Evolutionary conservation across 1,140 invertebrate genomes (phyloP).

Genomic region (Diabrotica undecimpunctata): DNA sequence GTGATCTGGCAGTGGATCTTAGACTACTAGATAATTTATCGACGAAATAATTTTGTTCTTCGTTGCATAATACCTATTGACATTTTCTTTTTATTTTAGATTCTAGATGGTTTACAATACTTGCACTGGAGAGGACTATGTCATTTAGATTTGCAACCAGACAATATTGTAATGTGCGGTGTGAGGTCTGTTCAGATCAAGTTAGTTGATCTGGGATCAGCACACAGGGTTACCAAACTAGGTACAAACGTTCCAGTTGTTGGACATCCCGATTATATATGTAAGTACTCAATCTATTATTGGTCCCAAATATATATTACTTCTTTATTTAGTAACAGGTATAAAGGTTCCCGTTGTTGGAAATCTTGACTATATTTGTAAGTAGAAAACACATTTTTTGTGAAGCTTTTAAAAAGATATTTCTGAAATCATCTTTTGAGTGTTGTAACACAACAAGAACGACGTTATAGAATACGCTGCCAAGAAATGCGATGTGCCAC

Average conservation of each 20-base stretch:
- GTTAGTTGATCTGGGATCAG: slow-evolving; percentile 85
- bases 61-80: no score
- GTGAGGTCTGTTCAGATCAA: slow-evolving; percentile 84
- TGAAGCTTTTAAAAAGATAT: no score
- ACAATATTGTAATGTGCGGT: slow-evolving; percentile 93
- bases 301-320: neutral
- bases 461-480: no score
- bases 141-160: slow-evolving; percentile 92
- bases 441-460: no score
- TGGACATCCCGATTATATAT: slow-evolving; percentile 69
- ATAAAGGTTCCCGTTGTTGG: slow-evolving; percentile 65
- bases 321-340: slow-evolving; percentile 47
- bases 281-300: slow-evolving; percentile 46
- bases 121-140: slow-evolving; percentile 89
- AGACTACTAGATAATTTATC: no score
- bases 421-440: no score
- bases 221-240: slow-evolving; percentile 74
- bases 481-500: no score
- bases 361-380: slow-evolving; percentile 69
- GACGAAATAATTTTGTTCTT: no score
- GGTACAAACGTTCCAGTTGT: slow-evolving; percentile 67
- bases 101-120: slow-evolving; percentile 85
- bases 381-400: slow-evolving; percentile 25
- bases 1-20: no score
- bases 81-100: slow-evolving; percentile 45